Conservation (phyloP, 2,797 vertebrate genomes). For the Tangara arthus region DNA sequence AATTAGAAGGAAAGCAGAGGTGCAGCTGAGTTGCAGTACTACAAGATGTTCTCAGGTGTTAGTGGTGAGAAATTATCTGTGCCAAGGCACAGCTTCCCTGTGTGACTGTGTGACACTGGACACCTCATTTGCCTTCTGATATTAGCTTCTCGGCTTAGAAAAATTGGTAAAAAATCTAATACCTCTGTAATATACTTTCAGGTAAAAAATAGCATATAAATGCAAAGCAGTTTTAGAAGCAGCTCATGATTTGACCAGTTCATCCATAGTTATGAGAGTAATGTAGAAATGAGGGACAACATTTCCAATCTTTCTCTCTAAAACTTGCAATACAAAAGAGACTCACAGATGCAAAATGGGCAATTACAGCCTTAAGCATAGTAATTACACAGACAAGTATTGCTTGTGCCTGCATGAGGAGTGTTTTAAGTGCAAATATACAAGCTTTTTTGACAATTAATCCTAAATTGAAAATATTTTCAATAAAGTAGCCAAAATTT, state of each 20-base stretch:
- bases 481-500: background rate
- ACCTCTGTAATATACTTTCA: background rate
- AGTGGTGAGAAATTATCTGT: background rate
- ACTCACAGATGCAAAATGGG: slow-evolving; percentile 14
- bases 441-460: slow-evolving; percentile 22
- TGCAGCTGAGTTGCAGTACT: background rate
- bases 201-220: slow-evolving; percentile 50
- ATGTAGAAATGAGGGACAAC: background rate
- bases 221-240: slow-evolving; percentile 46
- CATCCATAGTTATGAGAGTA: slow-evolving; percentile 45
- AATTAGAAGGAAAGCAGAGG: background rate
- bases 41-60: background rate
- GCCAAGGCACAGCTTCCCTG: background rate
- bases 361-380: slow-evolving; percentile 3
- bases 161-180: background rate
- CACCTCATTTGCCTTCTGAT: background rate
- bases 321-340: slow-evolving; percentile 11
- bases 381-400: slow-evolving; percentile 6
- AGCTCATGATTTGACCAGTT: slow-evolving; percentile 24
- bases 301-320: background rate
- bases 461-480: background rate
- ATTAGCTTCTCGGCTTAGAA: background rate
- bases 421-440: slow-evolving; percentile 4
- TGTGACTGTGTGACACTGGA: background rate
- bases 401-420: slow-evolving; percentile 2